These are phyloP conservation scores for Xerus inauris DNA, from an alignment of 2,113 vertebrate genomes.

Conservation along the genomic window DNA sequence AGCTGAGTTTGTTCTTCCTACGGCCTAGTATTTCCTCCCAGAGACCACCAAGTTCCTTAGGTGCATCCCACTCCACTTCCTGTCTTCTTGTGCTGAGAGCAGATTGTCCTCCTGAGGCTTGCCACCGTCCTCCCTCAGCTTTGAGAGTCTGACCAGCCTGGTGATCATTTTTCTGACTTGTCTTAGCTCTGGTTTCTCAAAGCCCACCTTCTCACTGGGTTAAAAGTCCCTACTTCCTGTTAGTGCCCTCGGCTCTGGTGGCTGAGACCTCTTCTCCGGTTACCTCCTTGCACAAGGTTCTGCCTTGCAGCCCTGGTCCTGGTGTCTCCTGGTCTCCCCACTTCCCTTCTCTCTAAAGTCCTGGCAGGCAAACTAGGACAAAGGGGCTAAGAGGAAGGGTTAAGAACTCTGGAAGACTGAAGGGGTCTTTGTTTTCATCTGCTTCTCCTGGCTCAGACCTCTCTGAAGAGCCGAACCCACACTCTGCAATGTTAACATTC, in stretches of 20 bases:
- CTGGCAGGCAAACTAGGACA: not conserved
- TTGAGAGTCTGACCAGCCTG: not conserved
- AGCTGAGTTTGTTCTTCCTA: not conserved
- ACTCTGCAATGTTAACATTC: not conserved
- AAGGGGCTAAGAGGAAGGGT: not conserved
- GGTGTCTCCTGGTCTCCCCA: not conserved
- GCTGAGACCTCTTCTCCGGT: not conserved
- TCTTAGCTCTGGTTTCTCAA: not conserved
- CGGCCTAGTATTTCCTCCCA: not conserved
- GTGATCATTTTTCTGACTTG: too few relatives aligned
- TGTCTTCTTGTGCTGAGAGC: not conserved
- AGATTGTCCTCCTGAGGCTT: too few relatives aligned
- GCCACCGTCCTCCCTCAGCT: not conserved
- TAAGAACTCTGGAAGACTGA: slow-evolving; percentile 10
- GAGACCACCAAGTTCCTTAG: not conserved
- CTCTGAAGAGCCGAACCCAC: slow-evolving; percentile 30
- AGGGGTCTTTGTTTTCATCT: slow-evolving; percentile 51
- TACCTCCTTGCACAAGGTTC: not conserved
- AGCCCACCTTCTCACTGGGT: not conserved
- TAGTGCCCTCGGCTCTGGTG: not conserved
- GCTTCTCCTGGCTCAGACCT: not conserved
- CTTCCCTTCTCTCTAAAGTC: not conserved
- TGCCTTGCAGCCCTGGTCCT: not conserved
- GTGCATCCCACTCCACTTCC: not conserved
- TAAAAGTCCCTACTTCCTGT: not conserved